These are phyloP conservation scores for Carterocephalus palaemon DNA, from an alignment of 2,888 invertebrate species.

Conservation along the genomic window DNA sequence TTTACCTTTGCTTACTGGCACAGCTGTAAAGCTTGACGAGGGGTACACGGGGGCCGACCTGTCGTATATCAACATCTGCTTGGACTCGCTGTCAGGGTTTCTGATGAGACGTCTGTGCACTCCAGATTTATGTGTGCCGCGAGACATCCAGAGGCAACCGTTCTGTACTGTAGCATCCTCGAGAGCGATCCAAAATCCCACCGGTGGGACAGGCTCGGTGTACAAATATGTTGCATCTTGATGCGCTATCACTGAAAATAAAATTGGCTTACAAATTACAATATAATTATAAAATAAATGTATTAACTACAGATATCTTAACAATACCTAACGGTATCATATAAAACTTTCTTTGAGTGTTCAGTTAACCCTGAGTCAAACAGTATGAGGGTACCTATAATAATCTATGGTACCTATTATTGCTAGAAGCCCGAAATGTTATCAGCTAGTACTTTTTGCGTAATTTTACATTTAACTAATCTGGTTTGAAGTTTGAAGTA, in stretches of 20 bases:
- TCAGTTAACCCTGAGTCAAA: no score
- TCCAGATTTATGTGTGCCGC: constrained; percentile 93
- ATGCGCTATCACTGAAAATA: constrained; percentile 83
- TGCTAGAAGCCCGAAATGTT: no score
- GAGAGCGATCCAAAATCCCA: constrained; percentile 97
- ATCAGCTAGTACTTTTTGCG: no score
- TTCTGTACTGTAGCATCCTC: constrained; percentile 96
- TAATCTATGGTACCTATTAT: no score
- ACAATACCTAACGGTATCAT: no score
- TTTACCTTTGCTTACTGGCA: constrained; percentile 92
- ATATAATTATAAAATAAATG: no score
- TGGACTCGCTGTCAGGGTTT: constrained; percentile 82
- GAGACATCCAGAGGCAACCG: constrained; percentile 95
- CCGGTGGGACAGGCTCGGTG: constrained; percentile 87
- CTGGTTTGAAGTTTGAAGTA: no score
- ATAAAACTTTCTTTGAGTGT: no score
- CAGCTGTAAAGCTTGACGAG: constrained; percentile 84
- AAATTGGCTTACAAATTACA: background rate
- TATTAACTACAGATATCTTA: no score
- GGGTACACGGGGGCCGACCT: constrained; percentile 84
- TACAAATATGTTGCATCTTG: constrained; percentile 94
- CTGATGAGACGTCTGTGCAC: constrained; percentile 85
- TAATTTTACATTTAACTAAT: no score
- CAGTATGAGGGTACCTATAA: no score
- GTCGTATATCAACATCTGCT: constrained; percentile 81